A percentile compares a stretch with the other conserved stretches of the same genome.
Conservation (phyloP, 2,888 invertebrate genomes). For the Synanthedon myopaeformis region DNA sequence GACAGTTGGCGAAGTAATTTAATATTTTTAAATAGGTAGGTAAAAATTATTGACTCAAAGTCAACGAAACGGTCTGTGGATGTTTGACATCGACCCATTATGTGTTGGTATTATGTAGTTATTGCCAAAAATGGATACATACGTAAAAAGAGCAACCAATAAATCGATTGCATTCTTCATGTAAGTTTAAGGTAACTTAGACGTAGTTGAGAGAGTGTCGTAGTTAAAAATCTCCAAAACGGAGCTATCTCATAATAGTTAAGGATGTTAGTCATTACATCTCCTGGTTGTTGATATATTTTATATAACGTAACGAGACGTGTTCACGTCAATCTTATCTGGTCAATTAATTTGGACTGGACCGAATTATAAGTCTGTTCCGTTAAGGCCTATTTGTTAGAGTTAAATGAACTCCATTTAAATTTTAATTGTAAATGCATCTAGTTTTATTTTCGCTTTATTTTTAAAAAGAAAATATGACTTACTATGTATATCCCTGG, state of each 20-base stretch:
- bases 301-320: constrained; percentile 33
- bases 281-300: constrained; percentile 62
- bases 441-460: constrained; percentile 20
- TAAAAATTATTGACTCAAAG: constrained; percentile 39
- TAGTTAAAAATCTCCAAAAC: constrained; percentile 39
- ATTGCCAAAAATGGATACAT: constrained; percentile 57
- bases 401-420: constrained; percentile 24
- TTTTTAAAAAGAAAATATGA: too few species aligned
- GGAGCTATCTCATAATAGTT: constrained; percentile 56
- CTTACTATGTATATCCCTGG: too few species aligned
- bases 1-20: not conserved
- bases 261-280: constrained; percentile 51
- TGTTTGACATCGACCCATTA: constrained; percentile 37
- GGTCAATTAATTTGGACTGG: constrained; percentile 62
- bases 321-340: constrained; percentile 48
- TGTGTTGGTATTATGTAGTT: constrained; percentile 39
- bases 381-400: constrained; percentile 40
- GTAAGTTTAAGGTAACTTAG: not conserved
- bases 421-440: constrained; percentile 26
- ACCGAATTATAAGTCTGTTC: constrained; percentile 46
- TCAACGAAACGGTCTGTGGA: constrained; percentile 36
- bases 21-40: not conserved
- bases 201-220: constrained; percentile 21
- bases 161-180: constrained; percentile 11
- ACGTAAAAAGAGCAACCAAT: constrained; percentile 26